Evolutionary conservation across 2,113 vertebrate species (phyloP).

Genomic region (Centropus unirufus): DNA sequence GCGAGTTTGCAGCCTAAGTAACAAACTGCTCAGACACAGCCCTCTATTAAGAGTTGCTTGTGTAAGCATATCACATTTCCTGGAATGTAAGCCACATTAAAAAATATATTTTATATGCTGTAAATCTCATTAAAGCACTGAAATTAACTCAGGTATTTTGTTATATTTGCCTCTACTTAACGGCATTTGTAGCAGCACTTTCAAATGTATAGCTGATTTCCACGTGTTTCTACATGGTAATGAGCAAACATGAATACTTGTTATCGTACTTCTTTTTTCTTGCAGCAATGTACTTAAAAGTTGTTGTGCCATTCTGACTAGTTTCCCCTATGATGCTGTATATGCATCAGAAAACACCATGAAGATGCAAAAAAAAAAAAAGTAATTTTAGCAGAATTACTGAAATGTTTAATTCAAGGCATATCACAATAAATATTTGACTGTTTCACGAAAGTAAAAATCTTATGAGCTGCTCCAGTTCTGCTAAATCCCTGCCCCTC

Average conservation of each 20-base stretch:
- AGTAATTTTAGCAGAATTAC: slow-evolving; percentile 71
- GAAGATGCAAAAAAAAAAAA: slow-evolving; percentile 44
- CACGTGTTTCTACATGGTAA: not conserved
- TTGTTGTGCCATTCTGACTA: slow-evolving; percentile 30
- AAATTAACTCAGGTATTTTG: not conserved
- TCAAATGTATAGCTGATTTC: not conserved
- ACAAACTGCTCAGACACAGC: not conserved
- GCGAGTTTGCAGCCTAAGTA: not conserved
- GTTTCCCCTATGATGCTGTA: slow-evolving; percentile 38
- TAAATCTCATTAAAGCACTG: not conserved
- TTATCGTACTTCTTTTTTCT: not conserved
- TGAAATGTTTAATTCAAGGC: slow-evolving; percentile 71
- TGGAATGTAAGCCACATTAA: not conserved
- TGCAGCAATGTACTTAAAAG: slow-evolving; percentile 8
- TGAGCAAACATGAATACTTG: not conserved
- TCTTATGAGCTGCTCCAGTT: slow-evolving; percentile 68
- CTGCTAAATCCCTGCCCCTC: slow-evolving; percentile 75
- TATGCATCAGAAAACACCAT: slow-evolving; percentile 28
- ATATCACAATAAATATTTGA: slow-evolving; percentile 69
- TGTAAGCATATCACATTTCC: slow-evolving; percentile 34
- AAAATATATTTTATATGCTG: slow-evolving; percentile 2
- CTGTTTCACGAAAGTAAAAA: slow-evolving; percentile 71
- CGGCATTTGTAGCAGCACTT: not conserved
- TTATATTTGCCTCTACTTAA: not conserved
- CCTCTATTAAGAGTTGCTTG: not conserved